These are phyloP conservation scores for Proteles cristata DNA, from an alignment of 2,113 vertebrate genomes.

Conservation along the genomic window DNA sequence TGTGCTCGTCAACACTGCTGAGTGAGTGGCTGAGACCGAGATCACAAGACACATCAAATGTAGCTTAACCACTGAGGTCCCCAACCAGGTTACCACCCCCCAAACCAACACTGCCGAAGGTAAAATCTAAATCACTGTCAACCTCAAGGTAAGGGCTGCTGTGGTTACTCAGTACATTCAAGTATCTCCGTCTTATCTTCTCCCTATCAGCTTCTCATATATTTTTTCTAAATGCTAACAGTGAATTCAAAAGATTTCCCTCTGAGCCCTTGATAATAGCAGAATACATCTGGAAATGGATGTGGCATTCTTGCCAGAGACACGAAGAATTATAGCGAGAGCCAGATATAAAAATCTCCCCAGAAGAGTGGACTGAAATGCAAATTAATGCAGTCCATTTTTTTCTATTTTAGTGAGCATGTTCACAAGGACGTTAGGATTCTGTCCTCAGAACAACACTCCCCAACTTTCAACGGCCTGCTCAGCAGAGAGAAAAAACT, in stretches of 20 bases:
- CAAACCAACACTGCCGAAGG: neutral
- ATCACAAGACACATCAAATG: neutral
- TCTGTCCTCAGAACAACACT: constrained; percentile 66
- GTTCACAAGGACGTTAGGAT: constrained; percentile 53
- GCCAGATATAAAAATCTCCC: constrained; percentile 31
- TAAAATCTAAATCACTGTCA: neutral
- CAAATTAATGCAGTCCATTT: constrained; percentile 40
- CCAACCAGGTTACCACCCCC: neutral
- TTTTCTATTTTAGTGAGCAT: constrained; percentile 59
- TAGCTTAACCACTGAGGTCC: neutral
- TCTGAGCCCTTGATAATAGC: constrained; percentile 40
- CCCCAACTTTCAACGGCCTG: constrained; percentile 59
- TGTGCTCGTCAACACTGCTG: neutral
- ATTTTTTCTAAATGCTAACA: constrained; percentile 26
- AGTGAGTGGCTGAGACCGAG: neutral
- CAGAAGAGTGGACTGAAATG: constrained; percentile 48
- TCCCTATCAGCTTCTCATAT: neutral
- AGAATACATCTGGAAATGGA: constrained; percentile 60
- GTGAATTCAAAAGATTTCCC: constrained; percentile 54
- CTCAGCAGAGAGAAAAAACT: neutral
- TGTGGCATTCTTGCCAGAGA: constrained; percentile 50
- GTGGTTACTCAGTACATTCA: neutral
- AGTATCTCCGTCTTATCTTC: neutral
- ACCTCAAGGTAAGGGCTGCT: neutral
- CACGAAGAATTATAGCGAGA: constrained; percentile 50